Percentiles rank a stretch among this genome's conserved stretches.
phyloP scores from a whole-genome alignment of 2,888 invertebrate genomes.

The Labia minor region DNA sequence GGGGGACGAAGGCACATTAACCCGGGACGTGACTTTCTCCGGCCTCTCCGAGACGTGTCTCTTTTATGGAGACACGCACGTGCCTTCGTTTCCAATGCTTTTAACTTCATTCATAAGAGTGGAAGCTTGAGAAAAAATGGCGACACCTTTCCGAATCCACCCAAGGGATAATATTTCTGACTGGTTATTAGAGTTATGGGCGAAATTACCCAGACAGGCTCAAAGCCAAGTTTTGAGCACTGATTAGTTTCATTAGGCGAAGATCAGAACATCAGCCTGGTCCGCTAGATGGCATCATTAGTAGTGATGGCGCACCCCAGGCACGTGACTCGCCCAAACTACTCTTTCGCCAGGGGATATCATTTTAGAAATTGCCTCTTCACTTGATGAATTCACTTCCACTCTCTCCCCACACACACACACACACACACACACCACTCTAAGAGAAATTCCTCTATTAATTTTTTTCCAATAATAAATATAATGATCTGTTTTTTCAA shows the following conservation, averaged over 20 bases:
- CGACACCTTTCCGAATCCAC: not conserved
- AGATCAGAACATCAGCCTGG: not conserved
- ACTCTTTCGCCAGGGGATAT: too few species aligned
- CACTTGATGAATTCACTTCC: not conserved
- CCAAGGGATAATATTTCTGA: conserved; percentile 7
- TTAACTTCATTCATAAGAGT: not conserved
- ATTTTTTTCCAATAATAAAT: too few species aligned
- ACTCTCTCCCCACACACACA: too few species aligned
- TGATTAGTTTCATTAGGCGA: conserved; percentile 8
- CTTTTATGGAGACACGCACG: not conserved
- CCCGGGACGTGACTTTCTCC: not conserved
- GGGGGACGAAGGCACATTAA: conserved; percentile 7
- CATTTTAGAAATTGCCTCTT: not conserved
- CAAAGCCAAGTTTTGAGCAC: not conserved
- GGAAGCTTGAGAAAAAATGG: not conserved
- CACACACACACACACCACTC: too few species aligned
- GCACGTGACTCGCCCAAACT: not conserved
- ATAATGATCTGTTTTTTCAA: too few species aligned
- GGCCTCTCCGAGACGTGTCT: not conserved
- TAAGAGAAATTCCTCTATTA: too few species aligned
- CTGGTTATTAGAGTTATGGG: conserved; percentile 13
- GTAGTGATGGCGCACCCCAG: not conserved
- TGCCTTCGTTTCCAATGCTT: not conserved
- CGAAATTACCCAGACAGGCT: not conserved
- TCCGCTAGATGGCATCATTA: conserved; percentile 13